A percentile compares a stretch with the other conserved stretches of the same genome.
phyloP scores from a whole-genome alignment of 2,113 vertebrate genomes.

The Sturnus vulgaris region DNA sequence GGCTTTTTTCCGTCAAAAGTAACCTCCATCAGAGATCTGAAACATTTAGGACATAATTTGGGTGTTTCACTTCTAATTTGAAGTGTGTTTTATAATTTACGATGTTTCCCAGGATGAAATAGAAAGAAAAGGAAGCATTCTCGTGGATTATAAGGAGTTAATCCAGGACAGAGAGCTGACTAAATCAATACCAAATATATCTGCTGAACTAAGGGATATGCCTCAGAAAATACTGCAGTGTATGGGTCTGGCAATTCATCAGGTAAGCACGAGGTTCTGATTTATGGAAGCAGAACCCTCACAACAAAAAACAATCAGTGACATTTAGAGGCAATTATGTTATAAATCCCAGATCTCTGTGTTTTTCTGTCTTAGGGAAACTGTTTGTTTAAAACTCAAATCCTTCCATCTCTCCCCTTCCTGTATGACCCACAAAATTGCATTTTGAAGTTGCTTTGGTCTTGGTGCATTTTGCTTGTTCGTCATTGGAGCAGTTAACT shows the following conservation, averaged over 20 bases:
- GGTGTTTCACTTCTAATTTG: not conserved
- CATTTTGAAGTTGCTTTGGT: not conserved
- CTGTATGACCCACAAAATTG: not conserved
- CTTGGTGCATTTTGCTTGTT: not conserved
- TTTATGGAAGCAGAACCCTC: not conserved
- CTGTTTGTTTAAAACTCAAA: not conserved
- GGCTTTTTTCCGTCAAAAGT: not conserved
- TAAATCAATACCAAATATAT: constrained; percentile 72
- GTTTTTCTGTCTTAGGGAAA: not conserved
- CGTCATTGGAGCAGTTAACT: not conserved
- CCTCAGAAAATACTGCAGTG: constrained; percentile 89
- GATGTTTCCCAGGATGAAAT: constrained; percentile 88
- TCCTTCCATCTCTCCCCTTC: not conserved
- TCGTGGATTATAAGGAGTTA: constrained; percentile 93
- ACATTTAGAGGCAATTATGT: not conserved
- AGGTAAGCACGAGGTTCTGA: constrained; percentile 72
- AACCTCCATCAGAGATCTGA: not conserved
- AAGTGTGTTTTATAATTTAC: not conserved
- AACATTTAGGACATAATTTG: not conserved
- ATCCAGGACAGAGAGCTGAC: constrained; percentile 70
- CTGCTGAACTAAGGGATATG: constrained; percentile 82
- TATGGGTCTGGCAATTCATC: constrained; percentile 92
- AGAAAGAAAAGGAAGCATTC: constrained; percentile 94
- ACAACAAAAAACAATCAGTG: not conserved
- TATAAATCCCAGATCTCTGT: not conserved